Base-by-base conservation (phyloP, 2,888 invertebrate species). In the Drosophila falleni region DNA sequence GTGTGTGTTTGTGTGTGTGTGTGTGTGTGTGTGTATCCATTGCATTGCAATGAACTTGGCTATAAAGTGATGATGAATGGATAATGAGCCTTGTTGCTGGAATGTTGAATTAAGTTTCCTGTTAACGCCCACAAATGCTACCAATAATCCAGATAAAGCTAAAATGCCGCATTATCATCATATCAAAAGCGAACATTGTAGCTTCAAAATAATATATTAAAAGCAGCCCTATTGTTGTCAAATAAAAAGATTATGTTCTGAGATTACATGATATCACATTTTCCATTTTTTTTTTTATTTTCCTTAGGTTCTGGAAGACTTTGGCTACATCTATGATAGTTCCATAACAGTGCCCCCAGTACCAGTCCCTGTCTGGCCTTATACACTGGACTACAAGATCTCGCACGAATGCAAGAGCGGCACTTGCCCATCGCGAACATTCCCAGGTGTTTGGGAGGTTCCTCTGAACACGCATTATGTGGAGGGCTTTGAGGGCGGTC, bases 371-470 rank as follows among this genome's bases (percentile, higher is more conserved):
- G 95, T 97, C 59, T 98, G 98, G 98, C 98, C 98, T 0, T 98
- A 98, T 93, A 98, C 98, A 0, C 94, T 98, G 46, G 98, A 98
- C 93, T 97, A 96, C 93, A 97, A 97, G 93, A 97, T 98, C 87
- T 96, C 98, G 1, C 98, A 98, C 91, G 97, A 97, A 92, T 98
- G 98, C 93, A 97, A 97, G 93, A 96, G 97, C 47, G 97, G 97
- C 64, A 97, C 97, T n/a, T 98, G 98, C 77, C 98, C 98, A 0
- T 96, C 96, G 1, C 97, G 96, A 92, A 96, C 96, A 2, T 98
- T 97, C 94, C 97, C 97, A 91, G 97, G 97, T 95, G 94, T 97
- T n/a, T 98, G 98, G 98, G 97, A 98, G 93, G 95, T 98, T 37
- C 98, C 98, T 1, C 93, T 98, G 89, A 98, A 98, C 91, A 96